Conservation (phyloP, 2,113 vertebrate genomes). For the Antechinus stuartii region DNA sequence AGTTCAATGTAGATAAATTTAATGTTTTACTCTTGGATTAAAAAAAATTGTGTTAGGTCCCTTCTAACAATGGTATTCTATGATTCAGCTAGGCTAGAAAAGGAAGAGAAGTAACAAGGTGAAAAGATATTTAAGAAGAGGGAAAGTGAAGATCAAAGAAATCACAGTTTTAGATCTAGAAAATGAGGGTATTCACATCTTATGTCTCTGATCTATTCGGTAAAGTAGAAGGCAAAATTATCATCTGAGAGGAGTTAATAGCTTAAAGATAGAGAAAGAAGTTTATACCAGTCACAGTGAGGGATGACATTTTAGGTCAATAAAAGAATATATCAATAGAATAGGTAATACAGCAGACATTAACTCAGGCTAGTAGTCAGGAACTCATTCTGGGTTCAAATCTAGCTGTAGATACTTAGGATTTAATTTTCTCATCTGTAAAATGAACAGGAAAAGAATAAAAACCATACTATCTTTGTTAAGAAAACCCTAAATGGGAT, state of each 20-base stretch:
- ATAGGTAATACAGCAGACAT: not conserved
- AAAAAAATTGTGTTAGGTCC: not conserved
- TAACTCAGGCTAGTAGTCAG: not conserved
- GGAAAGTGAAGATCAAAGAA: not conserved
- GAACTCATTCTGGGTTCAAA: not conserved
- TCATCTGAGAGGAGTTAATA: not conserved
- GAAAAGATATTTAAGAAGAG: not conserved
- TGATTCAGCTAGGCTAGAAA: not conserved
- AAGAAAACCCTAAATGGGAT: not conserved
- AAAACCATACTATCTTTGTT: not conserved
- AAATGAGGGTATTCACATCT: not conserved
- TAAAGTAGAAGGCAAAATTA: not conserved
- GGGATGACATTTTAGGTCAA: not conserved
- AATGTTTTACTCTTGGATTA: not conserved
- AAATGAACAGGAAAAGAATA: not conserved
- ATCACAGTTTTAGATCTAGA: not conserved
- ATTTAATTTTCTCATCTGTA: not conserved
- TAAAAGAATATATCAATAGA: not conserved
- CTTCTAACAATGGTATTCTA: not conserved
- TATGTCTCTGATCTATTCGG: not conserved
- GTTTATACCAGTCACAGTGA: not conserved
- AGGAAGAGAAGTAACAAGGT: not conserved
- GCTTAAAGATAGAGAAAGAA: not conserved
- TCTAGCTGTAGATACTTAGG: not conserved
- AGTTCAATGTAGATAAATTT: not conserved